phyloP scores from a whole-genome alignment of 2,888 invertebrate species.

The Ochropacha duplaris region DNA sequence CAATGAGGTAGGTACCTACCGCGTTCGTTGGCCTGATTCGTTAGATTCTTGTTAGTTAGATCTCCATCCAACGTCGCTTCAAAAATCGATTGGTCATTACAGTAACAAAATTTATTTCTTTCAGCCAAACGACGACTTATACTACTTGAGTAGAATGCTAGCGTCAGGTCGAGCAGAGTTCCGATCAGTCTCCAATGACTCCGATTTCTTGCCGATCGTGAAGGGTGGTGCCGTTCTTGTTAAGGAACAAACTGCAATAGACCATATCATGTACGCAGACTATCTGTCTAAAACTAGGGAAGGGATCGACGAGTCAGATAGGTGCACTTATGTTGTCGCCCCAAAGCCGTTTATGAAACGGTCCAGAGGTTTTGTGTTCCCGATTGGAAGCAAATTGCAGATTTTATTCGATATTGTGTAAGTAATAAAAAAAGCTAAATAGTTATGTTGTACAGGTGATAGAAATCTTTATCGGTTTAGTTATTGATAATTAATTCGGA shows the following conservation, averaged over 20 bases:
- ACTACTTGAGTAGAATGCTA: conserved; percentile 70
- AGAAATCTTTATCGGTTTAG: conserved; percentile 2
- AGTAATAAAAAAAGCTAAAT: conserved; percentile 48
- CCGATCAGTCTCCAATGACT: conserved; percentile 43
- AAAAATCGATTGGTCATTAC: too few species aligned
- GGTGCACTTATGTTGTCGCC: conserved; percentile 91
- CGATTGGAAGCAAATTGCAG: conserved; percentile 83
- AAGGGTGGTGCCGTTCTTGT: conserved; percentile 73
- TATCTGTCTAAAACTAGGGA: conserved; percentile 85
- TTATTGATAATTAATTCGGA: too few species aligned
- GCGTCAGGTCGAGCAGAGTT: conserved; percentile 64
- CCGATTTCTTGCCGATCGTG: conserved; percentile 57
- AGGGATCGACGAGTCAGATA: conserved; percentile 81
- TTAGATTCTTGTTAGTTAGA: too few species aligned
- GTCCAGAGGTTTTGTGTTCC: conserved; percentile 89
- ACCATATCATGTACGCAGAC: conserved; percentile 87
- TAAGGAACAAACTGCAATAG: conserved; percentile 87
- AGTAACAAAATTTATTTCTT: not conserved
- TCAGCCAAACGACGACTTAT: conserved; percentile 67
- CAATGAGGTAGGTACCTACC: too few species aligned
- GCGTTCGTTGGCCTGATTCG: too few species aligned
- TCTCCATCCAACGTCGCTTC: too few species aligned
- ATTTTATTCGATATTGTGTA: conserved; percentile 87
- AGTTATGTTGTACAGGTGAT: not conserved
- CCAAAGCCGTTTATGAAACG: conserved; percentile 85